Percentiles rank a stretch among this genome's conserved stretches.
Conservation (phyloP, 2,797 vertebrate species). For the Crenichthys baileyi region DNA sequence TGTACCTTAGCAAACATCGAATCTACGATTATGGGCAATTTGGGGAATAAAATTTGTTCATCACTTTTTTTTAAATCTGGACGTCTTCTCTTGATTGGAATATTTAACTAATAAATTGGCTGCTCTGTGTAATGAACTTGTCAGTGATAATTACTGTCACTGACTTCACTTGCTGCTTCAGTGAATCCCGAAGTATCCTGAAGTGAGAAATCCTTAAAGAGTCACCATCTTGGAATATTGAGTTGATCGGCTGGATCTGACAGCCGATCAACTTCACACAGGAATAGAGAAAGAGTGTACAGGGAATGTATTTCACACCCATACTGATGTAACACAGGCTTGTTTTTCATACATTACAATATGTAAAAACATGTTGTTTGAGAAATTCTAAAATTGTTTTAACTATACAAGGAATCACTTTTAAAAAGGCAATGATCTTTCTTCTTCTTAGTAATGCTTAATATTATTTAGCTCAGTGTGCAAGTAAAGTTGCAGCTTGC, state of each 20-base stretch:
- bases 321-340: background rate
- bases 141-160: slow-evolving; percentile 72
- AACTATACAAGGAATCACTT: background rate
- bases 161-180: slow-evolving; percentile 49
- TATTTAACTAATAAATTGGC: slow-evolving; percentile 56
- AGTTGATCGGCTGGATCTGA: slow-evolving; percentile 40
- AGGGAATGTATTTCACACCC: slow-evolving; percentile 5
- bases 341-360: background rate
- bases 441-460: background rate
- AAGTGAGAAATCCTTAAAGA: slow-evolving; percentile 58
- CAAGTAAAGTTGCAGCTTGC: no score
- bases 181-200: background rate
- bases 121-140: slow-evolving; percentile 69
- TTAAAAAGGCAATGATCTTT: background rate
- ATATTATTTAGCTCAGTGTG: no score
- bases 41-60: slow-evolving; percentile 11
- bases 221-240: slow-evolving; percentile 58
- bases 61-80: slow-evolving; percentile 31
- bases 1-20: background rate
- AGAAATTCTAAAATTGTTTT: no score
- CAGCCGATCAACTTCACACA: slow-evolving; percentile 6
- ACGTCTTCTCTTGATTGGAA: slow-evolving; percentile 25
- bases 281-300: slow-evolving; percentile 17
- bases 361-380: background rate
- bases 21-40: slow-evolving; percentile 15